These are phyloP conservation scores for Anser brachyrhynchus DNA, from an alignment of 2,113 vertebrate genomes.

Conservation along the genomic window DNA sequence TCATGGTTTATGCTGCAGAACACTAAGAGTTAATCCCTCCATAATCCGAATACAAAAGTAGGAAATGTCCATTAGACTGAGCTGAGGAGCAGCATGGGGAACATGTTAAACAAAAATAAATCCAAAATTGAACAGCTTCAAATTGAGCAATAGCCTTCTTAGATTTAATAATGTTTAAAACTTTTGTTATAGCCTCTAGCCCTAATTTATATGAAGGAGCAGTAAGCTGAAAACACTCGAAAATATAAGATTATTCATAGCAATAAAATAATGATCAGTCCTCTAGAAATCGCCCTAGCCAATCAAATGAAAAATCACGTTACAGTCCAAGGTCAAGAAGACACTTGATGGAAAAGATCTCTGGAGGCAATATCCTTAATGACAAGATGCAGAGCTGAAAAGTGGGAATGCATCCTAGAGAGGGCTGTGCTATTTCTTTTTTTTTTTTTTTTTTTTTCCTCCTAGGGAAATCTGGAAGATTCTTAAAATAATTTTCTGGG, in stretches of 20 bases:
- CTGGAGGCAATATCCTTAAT: neutral
- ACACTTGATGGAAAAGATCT: neutral
- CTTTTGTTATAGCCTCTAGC: neutral
- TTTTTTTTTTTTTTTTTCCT: neutral
- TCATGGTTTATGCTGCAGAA: neutral
- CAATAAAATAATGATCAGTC: neutral
- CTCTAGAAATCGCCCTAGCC: neutral
- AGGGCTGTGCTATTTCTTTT: neutral
- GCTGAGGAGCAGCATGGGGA: neutral
- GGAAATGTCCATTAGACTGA: neutral
- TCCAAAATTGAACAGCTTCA: neutral
- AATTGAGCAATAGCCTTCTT: neutral
- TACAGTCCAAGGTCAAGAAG: neutral
- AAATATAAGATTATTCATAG: neutral
- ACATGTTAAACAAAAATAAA: rapidly evolving
- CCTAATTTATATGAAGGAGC: neutral
- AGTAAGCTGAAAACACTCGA: neutral
- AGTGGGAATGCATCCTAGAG: neutral
- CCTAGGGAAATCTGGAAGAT: neutral
- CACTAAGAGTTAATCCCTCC: neutral
- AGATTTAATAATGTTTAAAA: neutral
- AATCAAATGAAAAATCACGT: neutral
- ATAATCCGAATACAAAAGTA: neutral
- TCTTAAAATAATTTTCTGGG: neutral
- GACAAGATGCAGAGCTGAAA: neutral